Percentiles rank a stretch among this genome's conserved stretches.
Evolutionary conservation across 2,888 invertebrate species (phyloP).

Genomic region (Zaprionus obscuricornis): DNA sequence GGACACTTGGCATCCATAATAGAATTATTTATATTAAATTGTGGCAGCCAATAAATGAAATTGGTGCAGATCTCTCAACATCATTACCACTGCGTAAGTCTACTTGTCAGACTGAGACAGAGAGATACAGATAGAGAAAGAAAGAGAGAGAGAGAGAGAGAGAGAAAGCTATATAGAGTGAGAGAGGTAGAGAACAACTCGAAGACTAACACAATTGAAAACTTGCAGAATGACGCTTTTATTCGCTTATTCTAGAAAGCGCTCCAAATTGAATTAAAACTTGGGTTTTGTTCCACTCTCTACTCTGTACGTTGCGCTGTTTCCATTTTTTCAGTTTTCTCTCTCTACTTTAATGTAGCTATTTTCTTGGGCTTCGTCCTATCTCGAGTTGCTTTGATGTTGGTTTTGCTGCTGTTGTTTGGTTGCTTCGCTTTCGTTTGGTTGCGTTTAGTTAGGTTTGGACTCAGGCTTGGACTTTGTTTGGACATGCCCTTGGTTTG

Average conservation of each 20-base stretch:
- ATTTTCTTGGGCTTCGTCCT: conserved; percentile 15
- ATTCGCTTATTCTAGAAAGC: conserved; percentile 42
- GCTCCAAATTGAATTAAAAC: conserved; percentile 69
- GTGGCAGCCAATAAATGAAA: conserved; percentile 67
- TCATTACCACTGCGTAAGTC: conserved; percentile 32
- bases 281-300: conserved; percentile 37
- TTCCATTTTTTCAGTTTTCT: conserved; percentile 1
- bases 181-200: not conserved
- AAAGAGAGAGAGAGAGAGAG: no score
- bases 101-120: no score
- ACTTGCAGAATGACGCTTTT: conserved; percentile 60
- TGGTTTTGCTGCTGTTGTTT: conserved; percentile 7
- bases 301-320: not conserved
- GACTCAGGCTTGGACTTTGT: no score
- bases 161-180: no score
- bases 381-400: conserved; percentile 41
- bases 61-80: conserved; percentile 46
- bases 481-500: no score
- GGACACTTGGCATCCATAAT: conserved; percentile 62
- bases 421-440: no score
- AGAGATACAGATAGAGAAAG: no score
- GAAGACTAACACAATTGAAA: conserved; percentile 61
- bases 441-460: no score
- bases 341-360: conserved; percentile 36
- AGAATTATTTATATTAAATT: conserved; percentile 77